Evolutionary conservation across 1,140 invertebrate species (phyloP).

Genomic region (Matsumurasca onukii): DNA sequence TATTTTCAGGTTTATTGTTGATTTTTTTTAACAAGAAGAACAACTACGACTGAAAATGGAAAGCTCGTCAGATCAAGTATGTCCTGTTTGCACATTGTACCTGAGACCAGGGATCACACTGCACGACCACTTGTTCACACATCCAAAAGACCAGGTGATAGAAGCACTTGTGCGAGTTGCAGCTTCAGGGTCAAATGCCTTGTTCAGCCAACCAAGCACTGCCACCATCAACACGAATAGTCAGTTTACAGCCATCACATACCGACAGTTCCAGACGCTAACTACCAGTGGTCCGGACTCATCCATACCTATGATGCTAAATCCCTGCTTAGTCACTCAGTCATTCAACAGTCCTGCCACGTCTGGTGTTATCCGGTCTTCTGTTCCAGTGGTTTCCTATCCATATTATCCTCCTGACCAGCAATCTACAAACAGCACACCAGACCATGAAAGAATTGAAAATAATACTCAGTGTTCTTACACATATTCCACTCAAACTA

Average conservation of each 20-base stretch:
- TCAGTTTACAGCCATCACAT: constrained; percentile 31
- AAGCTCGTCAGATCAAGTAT: constrained; percentile 44
- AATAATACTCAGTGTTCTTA: constrained; percentile 22
- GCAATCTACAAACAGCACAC: background rate
- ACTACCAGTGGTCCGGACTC: constrained; percentile 22
- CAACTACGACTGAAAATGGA: background rate
- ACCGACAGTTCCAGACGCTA: constrained; percentile 25
- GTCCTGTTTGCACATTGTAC: constrained; percentile 80
- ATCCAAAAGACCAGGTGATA: constrained; percentile 84
- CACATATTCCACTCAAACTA: constrained; percentile 8
- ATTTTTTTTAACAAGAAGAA: too few species aligned
- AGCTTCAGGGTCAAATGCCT: constrained; percentile 39
- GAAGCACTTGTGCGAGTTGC: constrained; percentile 66
- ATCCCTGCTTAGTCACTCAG: constrained; percentile 34
- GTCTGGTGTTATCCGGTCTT: constrained; percentile 33
- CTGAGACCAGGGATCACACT: constrained; percentile 77
- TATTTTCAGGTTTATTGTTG: too few species aligned
- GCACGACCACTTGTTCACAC: constrained; percentile 75
- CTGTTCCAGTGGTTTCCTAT: constrained; percentile 32
- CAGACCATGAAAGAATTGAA: constrained; percentile 10
- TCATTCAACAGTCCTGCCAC: constrained; percentile 33
- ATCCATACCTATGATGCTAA: constrained; percentile 19
- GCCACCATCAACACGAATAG: constrained; percentile 20
- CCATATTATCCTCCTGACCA: constrained; percentile 14
- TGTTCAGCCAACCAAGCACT: background rate